Evolutionary conservation across 2,797 vertebrate species (phyloP).

Genomic region (Poeciliopsis gracilis): DNA sequence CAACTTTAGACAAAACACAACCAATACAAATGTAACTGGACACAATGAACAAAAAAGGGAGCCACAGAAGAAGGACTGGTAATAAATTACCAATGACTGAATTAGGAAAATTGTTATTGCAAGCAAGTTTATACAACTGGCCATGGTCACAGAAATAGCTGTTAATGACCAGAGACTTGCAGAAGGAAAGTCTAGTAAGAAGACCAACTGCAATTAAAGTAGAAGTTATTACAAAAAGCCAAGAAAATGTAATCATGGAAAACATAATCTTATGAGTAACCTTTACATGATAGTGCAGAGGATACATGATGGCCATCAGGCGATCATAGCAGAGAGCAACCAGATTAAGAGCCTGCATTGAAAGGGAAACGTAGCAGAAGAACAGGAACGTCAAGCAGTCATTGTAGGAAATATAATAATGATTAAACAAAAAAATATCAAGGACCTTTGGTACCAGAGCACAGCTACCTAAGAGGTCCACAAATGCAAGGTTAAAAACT

Average conservation of each 20-base stretch:
- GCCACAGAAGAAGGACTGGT: not conserved
- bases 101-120: slow-evolving; percentile 52
- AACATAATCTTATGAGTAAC: slow-evolving; percentile 61
- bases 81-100: not conserved
- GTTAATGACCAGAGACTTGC: slow-evolving; percentile 55
- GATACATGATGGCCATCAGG: slow-evolving; percentile 69
- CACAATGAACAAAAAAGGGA: slow-evolving; percentile 54
- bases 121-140: slow-evolving; percentile 56
- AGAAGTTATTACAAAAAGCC: slow-evolving; percentile 23
- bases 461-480: slow-evolving; percentile 49
- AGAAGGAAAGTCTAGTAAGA: slow-evolving; percentile 69
- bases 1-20: slow-evolving; percentile 55
- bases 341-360: slow-evolving; percentile 64
- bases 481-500: slow-evolving; percentile 62
- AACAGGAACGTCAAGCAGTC: slow-evolving; percentile 49
- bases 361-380: slow-evolving; percentile 45
- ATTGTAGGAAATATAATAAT: slow-evolving; percentile 35
- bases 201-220: slow-evolving; percentile 28
- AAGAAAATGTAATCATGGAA: slow-evolving; percentile 31
- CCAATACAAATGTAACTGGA: slow-evolving; percentile 62
- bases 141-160: slow-evolving; percentile 70
- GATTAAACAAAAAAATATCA: slow-evolving; percentile 54
- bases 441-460: slow-evolving; percentile 55
- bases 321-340: slow-evolving; percentile 64
- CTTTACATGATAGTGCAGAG: slow-evolving; percentile 59